phyloP scores from a whole-genome alignment of 2,888 invertebrate species.

The Calliscelio sp. region DNA sequence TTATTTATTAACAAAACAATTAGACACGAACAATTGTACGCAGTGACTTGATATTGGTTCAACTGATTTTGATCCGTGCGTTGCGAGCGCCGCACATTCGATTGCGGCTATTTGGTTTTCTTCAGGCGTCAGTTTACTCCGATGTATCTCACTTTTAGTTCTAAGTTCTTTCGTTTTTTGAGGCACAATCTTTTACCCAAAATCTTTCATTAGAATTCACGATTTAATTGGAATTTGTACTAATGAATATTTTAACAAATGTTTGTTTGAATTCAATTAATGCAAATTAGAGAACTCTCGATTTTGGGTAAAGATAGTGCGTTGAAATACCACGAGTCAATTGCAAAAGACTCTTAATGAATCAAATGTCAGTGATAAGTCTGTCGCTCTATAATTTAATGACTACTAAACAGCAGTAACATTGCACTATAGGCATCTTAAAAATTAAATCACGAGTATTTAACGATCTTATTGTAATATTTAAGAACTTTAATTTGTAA shows the following conservation, averaged over 20 bases:
- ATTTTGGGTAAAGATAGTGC: constrained; percentile 60
- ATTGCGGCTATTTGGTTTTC: constrained; percentile 60
- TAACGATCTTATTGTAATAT: constrained; percentile 29
- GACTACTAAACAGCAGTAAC: constrained; percentile 53
- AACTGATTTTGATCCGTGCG: constrained; percentile 70
- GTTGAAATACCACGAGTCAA: constrained; percentile 78
- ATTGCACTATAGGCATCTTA: constrained; percentile 45
- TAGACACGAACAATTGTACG: constrained; percentile 37
- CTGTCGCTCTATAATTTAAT: constrained; percentile 61
- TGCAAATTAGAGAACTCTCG: too few species aligned
- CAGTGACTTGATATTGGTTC: constrained; percentile 29
- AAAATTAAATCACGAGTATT: constrained; percentile 48
- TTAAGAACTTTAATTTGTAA: constrained; percentile 47
- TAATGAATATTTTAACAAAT: too few species aligned
- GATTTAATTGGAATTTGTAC: too few species aligned
- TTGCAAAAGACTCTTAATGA: constrained; percentile 76
- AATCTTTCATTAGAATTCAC: constrained; percentile 36
- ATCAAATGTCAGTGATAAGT: constrained; percentile 80
- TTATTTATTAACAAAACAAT: constrained; percentile 62
- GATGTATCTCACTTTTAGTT: constrained; percentile 71
- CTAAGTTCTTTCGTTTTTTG: constrained; percentile 63
- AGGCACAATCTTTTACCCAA: constrained; percentile 52
- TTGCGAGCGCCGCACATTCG: constrained; percentile 44
- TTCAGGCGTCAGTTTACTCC: constrained; percentile 70
- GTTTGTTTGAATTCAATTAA: too few species aligned